These are phyloP conservation scores for Falco novaeseelandiae DNA, from an alignment of 2,797 vertebrate species.

Conservation along the genomic window DNA sequence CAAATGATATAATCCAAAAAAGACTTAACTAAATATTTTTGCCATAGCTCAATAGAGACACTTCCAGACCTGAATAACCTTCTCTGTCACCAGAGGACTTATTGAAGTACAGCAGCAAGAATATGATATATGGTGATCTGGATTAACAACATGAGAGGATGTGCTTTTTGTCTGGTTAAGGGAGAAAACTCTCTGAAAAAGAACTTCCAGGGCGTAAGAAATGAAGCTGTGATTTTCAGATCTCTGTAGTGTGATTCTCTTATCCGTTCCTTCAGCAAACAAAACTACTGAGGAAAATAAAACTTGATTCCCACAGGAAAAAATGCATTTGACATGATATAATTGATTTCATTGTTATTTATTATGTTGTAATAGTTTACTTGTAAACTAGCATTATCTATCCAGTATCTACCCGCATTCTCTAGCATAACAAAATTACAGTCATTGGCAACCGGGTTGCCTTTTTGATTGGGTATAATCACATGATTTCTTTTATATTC, in stretches of 20 bases:
- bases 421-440: not conserved
- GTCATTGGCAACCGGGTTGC: not conserved
- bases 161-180: not conserved
- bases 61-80: constrained; percentile 24
- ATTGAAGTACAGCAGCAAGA: not conserved
- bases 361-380: not conserved
- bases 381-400: not conserved
- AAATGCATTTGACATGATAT: not conserved
- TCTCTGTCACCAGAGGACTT: not conserved
- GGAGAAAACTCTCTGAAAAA: not conserved
- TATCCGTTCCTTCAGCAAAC: not conserved
- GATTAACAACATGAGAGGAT: not conserved
- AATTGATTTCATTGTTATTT: not conserved
- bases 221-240: not conserved
- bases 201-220: not conserved
- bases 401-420: not conserved
- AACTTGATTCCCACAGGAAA: not conserved
- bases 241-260: not conserved
- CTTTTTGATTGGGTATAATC: not conserved
- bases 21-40: not conserved
- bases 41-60: not conserved
- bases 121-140: not conserved
- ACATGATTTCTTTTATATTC: not conserved
- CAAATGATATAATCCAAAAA: not conserved
- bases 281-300: not conserved